These are phyloP conservation scores for Aix galericulata DNA, from an alignment of 2,113 vertebrate genomes.

Conservation along the genomic window DNA sequence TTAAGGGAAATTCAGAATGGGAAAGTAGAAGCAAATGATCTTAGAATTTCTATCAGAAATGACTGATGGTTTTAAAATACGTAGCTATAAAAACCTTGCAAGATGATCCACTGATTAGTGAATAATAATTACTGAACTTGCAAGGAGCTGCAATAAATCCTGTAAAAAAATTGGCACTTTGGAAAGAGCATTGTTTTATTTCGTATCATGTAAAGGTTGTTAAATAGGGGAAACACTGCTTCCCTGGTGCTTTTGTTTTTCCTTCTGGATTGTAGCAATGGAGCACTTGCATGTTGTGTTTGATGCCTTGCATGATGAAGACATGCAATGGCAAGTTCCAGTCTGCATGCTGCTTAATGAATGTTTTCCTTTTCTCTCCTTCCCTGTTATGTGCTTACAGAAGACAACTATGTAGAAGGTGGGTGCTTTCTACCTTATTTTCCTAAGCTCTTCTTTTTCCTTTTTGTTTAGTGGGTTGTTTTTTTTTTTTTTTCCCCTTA, in stretches of 20 bases:
- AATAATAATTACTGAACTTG: background rate
- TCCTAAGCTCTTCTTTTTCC: conserved; percentile 71
- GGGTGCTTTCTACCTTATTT: conserved; percentile 87
- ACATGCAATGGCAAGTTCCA: conserved; percentile 95
- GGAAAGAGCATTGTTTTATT: conserved; percentile 31
- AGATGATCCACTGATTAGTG: background rate
- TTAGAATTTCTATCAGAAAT: background rate
- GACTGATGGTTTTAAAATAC: background rate
- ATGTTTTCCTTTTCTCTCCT: conserved; percentile 98
- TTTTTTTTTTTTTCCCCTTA: conserved; percentile 28
- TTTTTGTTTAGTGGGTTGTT: conserved; percentile 61
- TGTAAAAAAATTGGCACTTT: conserved; percentile 24
- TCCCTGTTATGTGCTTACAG: conserved; percentile 95
- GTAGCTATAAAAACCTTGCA: background rate
- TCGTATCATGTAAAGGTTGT: conserved; percentile 25
- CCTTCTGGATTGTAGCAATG: conserved; percentile 76
- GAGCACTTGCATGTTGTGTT: conserved; percentile 96
- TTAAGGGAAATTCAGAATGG: background rate
- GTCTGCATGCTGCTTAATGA: conserved; percentile 99
- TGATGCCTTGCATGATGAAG: conserved; percentile 94
- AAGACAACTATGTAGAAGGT: conserved; percentile 97
- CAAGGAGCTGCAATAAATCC: background rate
- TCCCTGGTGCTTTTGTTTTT: conserved; percentile 73
- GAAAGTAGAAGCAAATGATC: background rate
- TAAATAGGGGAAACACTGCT: conserved; percentile 54